Base-by-base conservation (phyloP, 2,888 invertebrate genomes). In the Maniola hyperantus region DNA sequence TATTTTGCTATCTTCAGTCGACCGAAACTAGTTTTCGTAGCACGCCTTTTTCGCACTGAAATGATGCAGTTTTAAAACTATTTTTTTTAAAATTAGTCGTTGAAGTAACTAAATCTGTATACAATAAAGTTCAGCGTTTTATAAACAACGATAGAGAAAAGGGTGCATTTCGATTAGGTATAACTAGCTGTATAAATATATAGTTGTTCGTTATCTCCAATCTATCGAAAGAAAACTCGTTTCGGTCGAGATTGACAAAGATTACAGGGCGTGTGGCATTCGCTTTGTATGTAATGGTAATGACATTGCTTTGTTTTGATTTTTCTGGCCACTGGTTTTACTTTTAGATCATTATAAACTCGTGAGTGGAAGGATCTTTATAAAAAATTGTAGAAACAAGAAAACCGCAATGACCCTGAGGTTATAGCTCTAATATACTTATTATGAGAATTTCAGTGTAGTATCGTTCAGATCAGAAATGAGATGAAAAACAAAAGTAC, bases 191-290 rank as follows among this genome's bases (percentile, higher is more conserved):
- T 26, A 26, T 26, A 26, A 26, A 26, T 26, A 48, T 46, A 48
- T 60, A 48, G 57, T 57, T 57, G 57, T 57, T 20, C 8, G 46
- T 60, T 60, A 60, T 60, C 60, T 60, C 48, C 18, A 50, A 60
- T 60, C 60, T 48, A 50, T 60, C 36, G 46, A 33, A 46, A 26
- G 60, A 18, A 26, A 60, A 60, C 60, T 48, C 50, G 60, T 60
- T 60, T 60, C 18, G 60, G 46, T 34, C 34, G 36, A 60, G 60
- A 60, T 60, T 60, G 60, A 60, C 60, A 60, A 50, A 60, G 64
- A 64, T 64, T 55, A 46, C 46, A 26, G 33, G 64, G 55, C 64
- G 64, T 55, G 55, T 63, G 54, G 63, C 63, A 20, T 55, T 64
- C 55, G 44, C 59, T 60, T 48, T 60, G 60, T 60, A 36, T 34